A percentile compares a stretch with the other conserved stretches of the same genome.
Conservation (phyloP, 2,888 invertebrate species). For the Taphrorychus bicolor region DNA sequence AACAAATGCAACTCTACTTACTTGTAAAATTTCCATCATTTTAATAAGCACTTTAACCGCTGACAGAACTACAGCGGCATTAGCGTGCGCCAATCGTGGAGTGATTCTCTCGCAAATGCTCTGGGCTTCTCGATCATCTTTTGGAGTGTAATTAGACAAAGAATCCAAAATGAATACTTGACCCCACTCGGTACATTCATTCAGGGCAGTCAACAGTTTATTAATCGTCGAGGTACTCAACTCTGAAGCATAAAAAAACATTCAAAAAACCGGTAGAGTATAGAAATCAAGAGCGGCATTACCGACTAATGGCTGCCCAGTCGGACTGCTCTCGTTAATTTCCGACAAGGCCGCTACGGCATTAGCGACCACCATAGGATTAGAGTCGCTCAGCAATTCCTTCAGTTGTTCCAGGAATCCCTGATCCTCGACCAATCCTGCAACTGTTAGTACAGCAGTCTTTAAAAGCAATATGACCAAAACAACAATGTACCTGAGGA, state of each 20-base stretch:
- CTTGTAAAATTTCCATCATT: conserved; percentile 91
- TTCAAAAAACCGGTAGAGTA: neutral
- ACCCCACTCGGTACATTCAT: conserved; percentile 99
- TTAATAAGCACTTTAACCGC: conserved; percentile 99
- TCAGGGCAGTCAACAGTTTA: conserved; percentile 95
- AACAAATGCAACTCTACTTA: conserved; percentile 7
- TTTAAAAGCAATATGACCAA: conserved; percentile 1
- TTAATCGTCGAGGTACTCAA: conserved; percentile 98
- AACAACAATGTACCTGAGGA: conserved; percentile 64
- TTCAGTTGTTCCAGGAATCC: conserved; percentile 97
- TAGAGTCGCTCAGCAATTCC: conserved; percentile 97
- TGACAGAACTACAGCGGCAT: conserved; percentile 97
- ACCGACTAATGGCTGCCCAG: conserved; percentile 91
- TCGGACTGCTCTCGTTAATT: conserved; percentile 96
- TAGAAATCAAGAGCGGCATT: conserved; percentile 44
- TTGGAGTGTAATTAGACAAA: conserved; percentile 94
- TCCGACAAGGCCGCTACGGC: conserved; percentile 98
- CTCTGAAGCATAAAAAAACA: conserved; percentile 64
- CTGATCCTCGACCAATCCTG: conserved; percentile 72
- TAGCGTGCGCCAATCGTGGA: conserved; percentile 96
- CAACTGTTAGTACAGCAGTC: conserved; percentile 15
- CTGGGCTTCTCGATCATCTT: conserved; percentile 97
- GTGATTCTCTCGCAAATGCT: conserved; percentile 98
- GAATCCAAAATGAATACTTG: conserved; percentile 99
- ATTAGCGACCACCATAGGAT: conserved; percentile 99